Percentiles rank a stretch among this genome's conserved stretches.
Conservation (phyloP, 2,888 invertebrate species). For the Lochmaea capreae region DNA sequence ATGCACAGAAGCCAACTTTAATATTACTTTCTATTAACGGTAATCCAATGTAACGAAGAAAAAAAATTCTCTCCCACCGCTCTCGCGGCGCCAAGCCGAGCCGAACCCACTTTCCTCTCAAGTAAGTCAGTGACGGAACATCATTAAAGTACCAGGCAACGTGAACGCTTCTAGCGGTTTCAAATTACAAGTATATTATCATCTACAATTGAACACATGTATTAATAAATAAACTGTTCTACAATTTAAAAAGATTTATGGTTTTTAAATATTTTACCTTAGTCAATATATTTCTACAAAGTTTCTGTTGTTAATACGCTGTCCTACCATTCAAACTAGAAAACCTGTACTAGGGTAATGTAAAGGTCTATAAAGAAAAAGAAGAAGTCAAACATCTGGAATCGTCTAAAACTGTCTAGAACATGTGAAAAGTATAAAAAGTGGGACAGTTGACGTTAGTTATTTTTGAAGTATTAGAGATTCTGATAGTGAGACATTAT, state of each 20-base stretch:
- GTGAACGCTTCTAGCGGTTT: background rate
- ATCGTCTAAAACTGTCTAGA: no score
- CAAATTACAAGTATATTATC: background rate
- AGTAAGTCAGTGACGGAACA: slow-evolving; percentile 9
- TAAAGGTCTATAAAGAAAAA: no score
- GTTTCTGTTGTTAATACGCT: background rate
- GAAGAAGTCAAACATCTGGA: no score
- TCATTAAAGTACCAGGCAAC: background rate
- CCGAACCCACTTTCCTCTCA: slow-evolving; percentile 26
- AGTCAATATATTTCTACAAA: background rate
- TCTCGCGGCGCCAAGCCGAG: slow-evolving; percentile 25
- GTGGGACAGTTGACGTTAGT: no score
- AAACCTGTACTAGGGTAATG: no score
- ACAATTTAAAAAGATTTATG: background rate
- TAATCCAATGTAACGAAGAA: slow-evolving; percentile 18
- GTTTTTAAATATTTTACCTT: background rate
- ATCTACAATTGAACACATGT: background rate
- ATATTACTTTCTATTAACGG: slow-evolving; percentile 36
- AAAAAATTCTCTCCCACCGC: slow-evolving; percentile 26
- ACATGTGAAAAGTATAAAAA: no score
- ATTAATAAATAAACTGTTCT: background rate
- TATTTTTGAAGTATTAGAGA: no score
- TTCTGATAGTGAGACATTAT: no score
- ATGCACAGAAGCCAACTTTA: slow-evolving; percentile 18
- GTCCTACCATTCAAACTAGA: background rate